Evolutionary conservation across 2,888 invertebrate genomes (phyloP).

Genomic region (Abrostola tripartita): DNA sequence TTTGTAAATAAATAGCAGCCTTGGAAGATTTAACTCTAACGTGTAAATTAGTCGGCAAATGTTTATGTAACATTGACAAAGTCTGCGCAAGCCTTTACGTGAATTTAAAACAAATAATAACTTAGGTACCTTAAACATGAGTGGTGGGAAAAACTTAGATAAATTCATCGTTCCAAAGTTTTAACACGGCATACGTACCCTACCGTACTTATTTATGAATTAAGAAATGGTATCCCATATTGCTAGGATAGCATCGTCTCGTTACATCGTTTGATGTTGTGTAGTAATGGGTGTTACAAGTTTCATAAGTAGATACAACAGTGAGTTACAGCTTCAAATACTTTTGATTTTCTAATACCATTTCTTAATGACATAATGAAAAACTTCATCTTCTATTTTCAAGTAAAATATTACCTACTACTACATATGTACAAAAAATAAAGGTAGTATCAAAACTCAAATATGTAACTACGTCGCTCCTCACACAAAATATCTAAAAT

Average conservation of each 20-base stretch:
- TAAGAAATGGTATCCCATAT: conserved; percentile 28
- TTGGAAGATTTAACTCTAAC: not conserved
- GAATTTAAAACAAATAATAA: conserved; percentile 34
- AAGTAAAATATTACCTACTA: conserved; percentile 20
- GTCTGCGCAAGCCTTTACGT: conserved; percentile 40
- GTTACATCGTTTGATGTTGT: not conserved
- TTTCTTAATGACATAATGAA: conserved; percentile 20
- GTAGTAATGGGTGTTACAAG: not conserved
- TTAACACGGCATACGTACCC: conserved; percentile 19
- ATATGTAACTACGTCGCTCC: conserved; percentile 26
- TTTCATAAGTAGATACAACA: conserved; percentile 6
- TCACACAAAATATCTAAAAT: conserved; percentile 17
- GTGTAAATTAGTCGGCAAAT: not conserved
- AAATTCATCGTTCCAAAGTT: conserved; percentile 29
- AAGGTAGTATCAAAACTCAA: conserved; percentile 40
- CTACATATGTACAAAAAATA: conserved; percentile 37
- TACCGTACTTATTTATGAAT: conserved; percentile 3
- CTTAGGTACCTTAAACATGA: conserved; percentile 48
- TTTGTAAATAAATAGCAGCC: conserved; percentile 1
- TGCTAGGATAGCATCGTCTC: not conserved
- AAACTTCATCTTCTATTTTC: conserved; percentile 5
- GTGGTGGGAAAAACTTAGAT: conserved; percentile 56
- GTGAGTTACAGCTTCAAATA: not conserved
- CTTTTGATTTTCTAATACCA: conserved; percentile 28
- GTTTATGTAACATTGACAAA: conserved; percentile 28